Evolutionary conservation across 2,888 invertebrate species (phyloP).

Genomic region (Drosophila barbarae): DNA sequence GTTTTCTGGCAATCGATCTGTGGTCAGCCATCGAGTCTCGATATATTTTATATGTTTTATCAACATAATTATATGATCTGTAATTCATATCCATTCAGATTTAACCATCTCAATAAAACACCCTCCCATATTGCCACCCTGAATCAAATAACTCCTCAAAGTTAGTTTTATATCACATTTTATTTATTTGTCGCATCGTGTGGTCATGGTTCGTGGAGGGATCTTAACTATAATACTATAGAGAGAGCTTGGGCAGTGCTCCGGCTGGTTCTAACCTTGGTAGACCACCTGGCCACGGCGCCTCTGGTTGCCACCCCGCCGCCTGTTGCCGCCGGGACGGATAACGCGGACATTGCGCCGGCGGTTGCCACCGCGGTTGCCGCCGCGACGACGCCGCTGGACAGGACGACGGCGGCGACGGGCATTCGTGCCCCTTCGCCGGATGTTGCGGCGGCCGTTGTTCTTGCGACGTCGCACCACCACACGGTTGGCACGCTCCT

Average conservation of each 20-base stretch:
- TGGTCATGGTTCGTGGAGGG: constrained; percentile 27
- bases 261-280: constrained; percentile 41
- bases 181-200: constrained; percentile 51
- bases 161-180: constrained; percentile 58
- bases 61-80: too few species aligned
- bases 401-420: constrained; percentile 51
- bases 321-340: constrained; percentile 50
- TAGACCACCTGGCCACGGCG: constrained; percentile 50
- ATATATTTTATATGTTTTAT: too few species aligned
- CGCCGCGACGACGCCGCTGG: constrained; percentile 46
- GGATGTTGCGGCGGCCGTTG: constrained; percentile 58
- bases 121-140: not conserved
- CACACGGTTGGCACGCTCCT: constrained; percentile 73
- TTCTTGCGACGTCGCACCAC: constrained; percentile 68
- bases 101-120: not conserved
- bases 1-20: too few species aligned
- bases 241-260: constrained; percentile 8
- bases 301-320: constrained; percentile 50
- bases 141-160: not conserved
- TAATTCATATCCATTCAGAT: too few species aligned
- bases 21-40: too few species aligned
- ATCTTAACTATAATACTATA: constrained; percentile 72
- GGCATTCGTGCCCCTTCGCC: constrained; percentile 43
- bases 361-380: constrained; percentile 37
- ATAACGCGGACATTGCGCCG: constrained; percentile 57